Evolutionary conservation across 2,797 vertebrate species (phyloP).

Genomic region (Kryptopterus vitreolus): DNA sequence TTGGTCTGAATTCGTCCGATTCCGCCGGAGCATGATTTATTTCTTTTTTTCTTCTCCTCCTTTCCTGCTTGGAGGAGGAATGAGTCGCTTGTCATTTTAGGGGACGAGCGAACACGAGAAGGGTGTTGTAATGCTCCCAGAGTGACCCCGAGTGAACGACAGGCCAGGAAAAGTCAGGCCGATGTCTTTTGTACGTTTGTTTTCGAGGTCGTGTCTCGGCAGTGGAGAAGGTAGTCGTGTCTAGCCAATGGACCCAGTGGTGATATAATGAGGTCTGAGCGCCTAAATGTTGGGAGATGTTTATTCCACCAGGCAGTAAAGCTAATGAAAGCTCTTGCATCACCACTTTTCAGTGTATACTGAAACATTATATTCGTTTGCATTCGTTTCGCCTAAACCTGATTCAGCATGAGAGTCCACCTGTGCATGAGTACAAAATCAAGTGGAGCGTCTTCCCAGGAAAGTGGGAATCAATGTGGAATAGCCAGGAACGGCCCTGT

Average conservation of each 20-base stretch:
- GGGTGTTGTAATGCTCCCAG: background rate
- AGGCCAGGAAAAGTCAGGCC: too few species aligned
- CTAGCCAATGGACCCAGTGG: background rate
- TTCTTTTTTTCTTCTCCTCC: background rate
- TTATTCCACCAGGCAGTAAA: background rate
- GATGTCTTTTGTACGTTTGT: background rate
- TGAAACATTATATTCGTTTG: too few species aligned
- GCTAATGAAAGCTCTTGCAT: background rate
- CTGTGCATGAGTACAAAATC: too few species aligned
- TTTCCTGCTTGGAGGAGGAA: background rate
- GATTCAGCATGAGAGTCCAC: too few species aligned
- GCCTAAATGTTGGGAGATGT: background rate
- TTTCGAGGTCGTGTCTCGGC: background rate
- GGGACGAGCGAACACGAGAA: background rate
- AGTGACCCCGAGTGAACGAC: background rate
- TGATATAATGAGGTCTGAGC: background rate
- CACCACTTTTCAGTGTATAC: too few species aligned
- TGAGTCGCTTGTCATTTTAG: constrained; percentile 21
- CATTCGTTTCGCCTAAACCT: too few species aligned
- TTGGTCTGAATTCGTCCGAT: constrained; percentile 15
- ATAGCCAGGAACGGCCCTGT: too few species aligned
- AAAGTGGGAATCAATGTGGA: too few species aligned
- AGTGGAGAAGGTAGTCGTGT: background rate
- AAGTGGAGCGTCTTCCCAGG: too few species aligned
- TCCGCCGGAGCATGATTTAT: constrained; percentile 23